Percentiles rank a stretch among this genome's conserved stretches.
phyloP scores from a whole-genome alignment of 2,888 invertebrate species.

The Smittia aterrima region DNA sequence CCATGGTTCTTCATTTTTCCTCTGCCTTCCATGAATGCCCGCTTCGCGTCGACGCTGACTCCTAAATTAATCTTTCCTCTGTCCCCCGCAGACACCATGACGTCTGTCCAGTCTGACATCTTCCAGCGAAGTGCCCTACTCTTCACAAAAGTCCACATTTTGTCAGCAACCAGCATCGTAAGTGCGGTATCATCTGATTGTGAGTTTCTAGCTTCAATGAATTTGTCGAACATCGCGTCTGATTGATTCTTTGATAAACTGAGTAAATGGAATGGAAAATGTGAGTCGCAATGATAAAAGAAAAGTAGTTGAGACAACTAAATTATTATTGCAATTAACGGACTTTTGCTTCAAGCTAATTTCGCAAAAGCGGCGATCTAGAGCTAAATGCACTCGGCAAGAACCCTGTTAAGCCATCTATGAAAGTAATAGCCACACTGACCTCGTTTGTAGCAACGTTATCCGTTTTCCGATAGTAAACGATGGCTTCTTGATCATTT shows the following conservation, averaged over 20 bases:
- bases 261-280: background rate
- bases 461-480: slow-evolving; percentile 74
- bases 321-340: slow-evolving; percentile 12
- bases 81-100: slow-evolving; percentile 69
- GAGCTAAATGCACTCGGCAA: background rate
- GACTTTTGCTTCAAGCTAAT: background rate
- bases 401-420: slow-evolving; percentile 3
- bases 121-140: slow-evolving; percentile 76
- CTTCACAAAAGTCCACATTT: slow-evolving; percentile 72
- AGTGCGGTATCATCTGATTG: slow-evolving; percentile 62
- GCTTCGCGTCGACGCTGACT: slow-evolving; percentile 65
- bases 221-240: slow-evolving; percentile 12
- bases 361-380: background rate
- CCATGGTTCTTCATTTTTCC: slow-evolving; percentile 72
- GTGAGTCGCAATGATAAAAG: background rate
- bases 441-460: slow-evolving; percentile 72
- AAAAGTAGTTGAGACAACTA: slow-evolving; percentile 1
- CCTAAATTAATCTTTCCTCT: slow-evolving; percentile 62
- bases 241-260: slow-evolving; percentile 38
- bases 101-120: slow-evolving; percentile 73
- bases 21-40: slow-evolving; percentile 63
- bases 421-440: slow-evolving; percentile 41
- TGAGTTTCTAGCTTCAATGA: slow-evolving; percentile 42
- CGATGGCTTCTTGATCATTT: slow-evolving; percentile 74
- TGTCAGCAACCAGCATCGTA: slow-evolving; percentile 66